Evolutionary conservation across 1,140 invertebrate genomes (phyloP), one percentile per base, ranked within the genome.

Genomic region (Ceratina japonica): DNA sequence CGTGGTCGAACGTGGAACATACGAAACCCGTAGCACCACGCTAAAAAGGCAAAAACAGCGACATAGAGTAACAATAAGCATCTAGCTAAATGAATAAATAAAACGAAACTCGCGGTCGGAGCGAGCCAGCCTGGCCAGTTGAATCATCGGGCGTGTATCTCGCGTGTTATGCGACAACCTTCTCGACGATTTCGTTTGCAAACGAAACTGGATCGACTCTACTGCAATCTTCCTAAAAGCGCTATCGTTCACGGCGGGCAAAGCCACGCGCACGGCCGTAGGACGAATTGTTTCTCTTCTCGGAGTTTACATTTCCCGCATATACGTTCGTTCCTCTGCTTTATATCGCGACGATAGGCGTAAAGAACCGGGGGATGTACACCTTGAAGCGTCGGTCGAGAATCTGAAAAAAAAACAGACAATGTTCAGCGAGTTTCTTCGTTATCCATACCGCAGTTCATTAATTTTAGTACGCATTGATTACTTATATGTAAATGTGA

Each of bases 211-310:
- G 10, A 31, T 70, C 44, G 75, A 71, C 24, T 71, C 13, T 62
- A 69, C n/a, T 13, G 27, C 31, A 27, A 77, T 70, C 20, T 77
- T 77, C 59, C 66, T 77, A 71, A n/a, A n/a, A 44, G 37, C 71
- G 58, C 15, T 63, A 20, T 71, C 31, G 24, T 58, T 56, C 56
- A 62, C 56, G 49, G 18, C 22, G 24, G 56, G 13, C 5, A 10
- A 52, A 63, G 49, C 52, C n/a, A n/a, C 27, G 15, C 22, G 0
- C 62, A 62, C 51, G 44, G 58, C 18, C 13, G n/a, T 70, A 15
- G 22, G 15, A 31, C 27, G 27, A 44, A 44, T 44, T 56, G 54
- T 18, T 27, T 71, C 8, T 44, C 8, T 44, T 27, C 3, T 54
- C 10, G n/a, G 62, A 74, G 37, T 68, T 37, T 61, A 8, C n/a